Conservation (phyloP, 2,797 vertebrate species). For the Enteromius treurensis region DNA sequence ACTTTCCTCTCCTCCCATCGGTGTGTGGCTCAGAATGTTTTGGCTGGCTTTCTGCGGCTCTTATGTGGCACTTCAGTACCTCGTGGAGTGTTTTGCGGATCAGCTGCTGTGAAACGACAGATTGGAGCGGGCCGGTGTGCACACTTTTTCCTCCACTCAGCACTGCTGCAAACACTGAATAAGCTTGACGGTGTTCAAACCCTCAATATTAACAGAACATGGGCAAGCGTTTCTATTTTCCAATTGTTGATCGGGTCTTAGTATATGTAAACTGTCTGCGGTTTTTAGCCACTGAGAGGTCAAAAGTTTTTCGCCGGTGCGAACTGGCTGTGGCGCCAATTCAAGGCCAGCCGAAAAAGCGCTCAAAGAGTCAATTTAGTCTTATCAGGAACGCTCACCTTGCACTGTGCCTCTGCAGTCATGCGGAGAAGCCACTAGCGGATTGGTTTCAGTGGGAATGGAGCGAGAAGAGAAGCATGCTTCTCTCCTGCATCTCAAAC, state of each 20-base stretch:
- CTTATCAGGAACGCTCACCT: slow-evolving; percentile 41
- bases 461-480: background rate
- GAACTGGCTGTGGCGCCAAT: background rate
- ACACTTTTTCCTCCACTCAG: background rate
- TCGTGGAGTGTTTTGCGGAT: slow-evolving; percentile 18
- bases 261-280: background rate
- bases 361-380: slow-evolving; percentile 36
- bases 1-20: slow-evolving; percentile 8
- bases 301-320: background rate
- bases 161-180: slow-evolving; percentile 18
- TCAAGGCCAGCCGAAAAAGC: background rate
- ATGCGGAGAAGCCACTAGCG: slow-evolving; percentile 35
- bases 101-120: slow-evolving; percentile 28
- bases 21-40: background rate
- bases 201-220: background rate
- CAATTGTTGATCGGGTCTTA: background rate
- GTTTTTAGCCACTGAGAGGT: slow-evolving; percentile 12
- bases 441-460: slow-evolving; percentile 34
- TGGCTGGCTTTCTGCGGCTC: slow-evolving; percentile 3
- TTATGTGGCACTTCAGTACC: slow-evolving; percentile 6
- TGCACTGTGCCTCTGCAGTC: slow-evolving; percentile 32
- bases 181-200: background rate
- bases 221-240: background rate
- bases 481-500: slow-evolving; percentile 38
- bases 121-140: slow-evolving; percentile 16